Conservation (phyloP, 1,140 invertebrate species). For the Papilio glaucus region DNA sequence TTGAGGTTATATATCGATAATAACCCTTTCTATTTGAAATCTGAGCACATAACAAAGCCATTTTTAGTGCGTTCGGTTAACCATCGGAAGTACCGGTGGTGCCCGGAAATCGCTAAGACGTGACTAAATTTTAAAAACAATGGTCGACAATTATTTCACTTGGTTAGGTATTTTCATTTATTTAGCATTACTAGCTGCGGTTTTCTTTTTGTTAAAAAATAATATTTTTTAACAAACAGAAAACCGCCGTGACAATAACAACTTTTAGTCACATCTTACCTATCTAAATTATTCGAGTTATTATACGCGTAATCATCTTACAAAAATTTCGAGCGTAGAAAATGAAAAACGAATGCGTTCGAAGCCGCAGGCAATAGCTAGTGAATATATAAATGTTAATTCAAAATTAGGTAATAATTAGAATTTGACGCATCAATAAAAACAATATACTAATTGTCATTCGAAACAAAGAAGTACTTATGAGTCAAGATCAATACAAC, state of each 20-base stretch:
- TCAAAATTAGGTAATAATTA: background rate
- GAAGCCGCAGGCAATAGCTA: too few relatives aligned
- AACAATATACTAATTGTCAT: background rate
- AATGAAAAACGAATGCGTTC: too few relatives aligned
- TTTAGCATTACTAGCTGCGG: too few relatives aligned
- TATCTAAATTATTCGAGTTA: too few relatives aligned
- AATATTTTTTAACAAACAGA: too few relatives aligned
- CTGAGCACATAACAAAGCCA: constrained; percentile 19
- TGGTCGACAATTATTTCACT: background rate
- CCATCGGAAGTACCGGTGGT: constrained; percentile 1
- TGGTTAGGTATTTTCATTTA: background rate
- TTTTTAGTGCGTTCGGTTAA: constrained; percentile 23
- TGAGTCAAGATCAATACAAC: background rate
- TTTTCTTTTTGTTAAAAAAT: too few relatives aligned
- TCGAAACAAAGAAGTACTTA: background rate
- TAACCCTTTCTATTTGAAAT: background rate
- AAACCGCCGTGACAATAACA: too few relatives aligned
- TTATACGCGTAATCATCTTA: too few relatives aligned
- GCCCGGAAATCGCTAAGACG: constrained; percentile 15
- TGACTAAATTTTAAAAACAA: constrained; percentile 8
- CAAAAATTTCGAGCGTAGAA: too few relatives aligned
- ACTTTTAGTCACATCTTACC: too few relatives aligned
- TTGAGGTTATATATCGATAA: background rate
- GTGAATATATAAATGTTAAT: background rate
- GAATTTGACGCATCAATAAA: background rate